Base-by-base conservation (phyloP, 37 sponge, comb jelly and placozoan species). In the Beroe forskalii region DNA sequence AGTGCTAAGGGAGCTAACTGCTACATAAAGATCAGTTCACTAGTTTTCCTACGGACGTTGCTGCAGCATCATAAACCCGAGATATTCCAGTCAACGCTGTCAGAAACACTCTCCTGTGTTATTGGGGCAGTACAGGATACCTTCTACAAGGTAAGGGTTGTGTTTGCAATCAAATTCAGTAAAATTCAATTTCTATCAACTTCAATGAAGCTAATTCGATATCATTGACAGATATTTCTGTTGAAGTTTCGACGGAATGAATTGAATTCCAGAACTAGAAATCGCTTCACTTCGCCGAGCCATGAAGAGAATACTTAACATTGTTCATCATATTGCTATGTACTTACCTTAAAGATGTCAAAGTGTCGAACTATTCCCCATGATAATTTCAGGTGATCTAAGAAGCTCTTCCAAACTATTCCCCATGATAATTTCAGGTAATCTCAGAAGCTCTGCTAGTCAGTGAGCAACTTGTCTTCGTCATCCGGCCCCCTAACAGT, bases 1-100 rank as follows among this genome's bases (percentile, higher is more conserved):
- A 91, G 91, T 90, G 95, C 96, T 41, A 94, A 93, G 64, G 92
- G 92, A 3, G 93, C 96, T 6, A 91, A 94, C 62, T 95, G 95
- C n/a, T 96, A 97, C 62, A 92, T 97, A 92, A 97, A 94, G 93
- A 97, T 97, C 41, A 96, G 96, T 67, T 91, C 95, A 23, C 94
- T 97, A 17, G 89, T 76, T 42, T 97, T 97, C 86, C 93, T 97
- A 2, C 92, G 94, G 66, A 94, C 93, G 0, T 69, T 97, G 66
- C 76, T 97, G 22, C 91, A 91, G 33, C 91, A 95, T 37, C 98
- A 95, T 62, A 25, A 90, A 32, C 89, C 96, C 4, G 69, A 76
- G 0, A 91, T 94, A n/a, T 94, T 97, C 90, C 93, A 95, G 62
- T 94, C 96, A 14, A 93, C 94, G 86, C 91, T 97, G 0, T 14